A percentile compares a stretch with the other conserved stretches of the same genome.
Conservation (phyloP, 2,113 vertebrate genomes). For the Kryptolebias marmoratus region DNA sequence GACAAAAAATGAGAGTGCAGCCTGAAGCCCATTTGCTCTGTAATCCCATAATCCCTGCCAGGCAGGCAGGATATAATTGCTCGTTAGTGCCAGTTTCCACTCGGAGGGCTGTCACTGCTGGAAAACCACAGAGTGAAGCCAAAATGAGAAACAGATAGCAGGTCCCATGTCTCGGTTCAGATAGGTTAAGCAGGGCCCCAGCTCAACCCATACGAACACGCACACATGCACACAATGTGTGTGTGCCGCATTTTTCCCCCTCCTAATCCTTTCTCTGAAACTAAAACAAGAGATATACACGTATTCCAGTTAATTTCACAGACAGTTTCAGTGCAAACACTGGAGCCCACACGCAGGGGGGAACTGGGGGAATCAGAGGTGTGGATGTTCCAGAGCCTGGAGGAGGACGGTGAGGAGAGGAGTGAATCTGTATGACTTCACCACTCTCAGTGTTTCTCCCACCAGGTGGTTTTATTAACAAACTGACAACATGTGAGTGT, state of each 20-base stretch:
- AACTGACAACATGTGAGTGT: constrained; percentile 33
- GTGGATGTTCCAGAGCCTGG: constrained; percentile 49
- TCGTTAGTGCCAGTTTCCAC: constrained; percentile 81
- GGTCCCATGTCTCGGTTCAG: constrained; percentile 63
- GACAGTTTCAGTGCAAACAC: constrained; percentile 21
- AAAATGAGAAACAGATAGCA: constrained; percentile 80
- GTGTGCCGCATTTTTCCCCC: not conserved
- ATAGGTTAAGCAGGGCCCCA: constrained; percentile 34
- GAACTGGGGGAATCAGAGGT: constrained; percentile 40
- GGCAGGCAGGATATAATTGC: constrained; percentile 79
- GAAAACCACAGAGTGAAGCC: constrained; percentile 65
- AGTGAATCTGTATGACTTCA: constrained; percentile 49
- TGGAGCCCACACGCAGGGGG: constrained; percentile 16
- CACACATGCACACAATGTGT: constrained; percentile 31
- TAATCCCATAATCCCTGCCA: constrained; percentile 83
- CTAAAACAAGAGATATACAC: constrained; percentile 16
- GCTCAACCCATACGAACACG: not conserved
- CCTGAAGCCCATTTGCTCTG: constrained; percentile 58
- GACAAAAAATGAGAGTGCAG: constrained; percentile 47
- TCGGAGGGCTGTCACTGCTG: constrained; percentile 70
- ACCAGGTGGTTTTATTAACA: constrained; percentile 53
- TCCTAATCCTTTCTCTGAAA: constrained; percentile 4
- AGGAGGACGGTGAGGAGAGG: constrained; percentile 48
- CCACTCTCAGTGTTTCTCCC: constrained; percentile 24
- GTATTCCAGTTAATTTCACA: constrained; percentile 15